These are phyloP conservation scores for Craterocephalus amniculus DNA, from an alignment of 2,797 vertebrate genomes.

Conservation along the genomic window DNA sequence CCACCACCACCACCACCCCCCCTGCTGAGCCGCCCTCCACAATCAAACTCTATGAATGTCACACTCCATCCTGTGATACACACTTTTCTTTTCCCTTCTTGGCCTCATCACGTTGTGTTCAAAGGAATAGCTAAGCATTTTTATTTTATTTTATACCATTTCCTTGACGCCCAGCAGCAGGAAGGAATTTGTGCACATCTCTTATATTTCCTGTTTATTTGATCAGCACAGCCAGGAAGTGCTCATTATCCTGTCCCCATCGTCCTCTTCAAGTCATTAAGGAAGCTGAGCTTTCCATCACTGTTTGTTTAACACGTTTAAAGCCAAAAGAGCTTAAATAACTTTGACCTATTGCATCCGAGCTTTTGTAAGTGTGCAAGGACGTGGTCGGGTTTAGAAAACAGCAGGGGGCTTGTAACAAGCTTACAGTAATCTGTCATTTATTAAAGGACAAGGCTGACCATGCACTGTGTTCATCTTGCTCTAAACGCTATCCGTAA, in stretches of 20 bases:
- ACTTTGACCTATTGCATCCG: slow-evolving; percentile 5
- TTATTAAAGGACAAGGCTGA: slow-evolving; percentile 1
- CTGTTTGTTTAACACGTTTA: slow-evolving; percentile 20
- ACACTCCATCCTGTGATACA: slow-evolving; percentile 35
- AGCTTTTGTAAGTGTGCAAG: slow-evolving; percentile 12
- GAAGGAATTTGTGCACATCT: slow-evolving; percentile 43
- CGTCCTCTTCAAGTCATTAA: slow-evolving; percentile 35
- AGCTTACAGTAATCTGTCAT: slow-evolving; percentile 51
- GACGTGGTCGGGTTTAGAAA: slow-evolving; percentile 22
- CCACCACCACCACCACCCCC: no score
- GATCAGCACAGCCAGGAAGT: slow-evolving; percentile 36
- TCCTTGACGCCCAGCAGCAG: slow-evolving; percentile 38
- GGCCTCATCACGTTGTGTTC: slow-evolving; percentile 61
- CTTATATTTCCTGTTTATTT: slow-evolving; percentile 48
- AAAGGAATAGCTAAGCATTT: slow-evolving; percentile 52
- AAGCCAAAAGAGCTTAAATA: slow-evolving; percentile 11
- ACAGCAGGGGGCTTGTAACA: slow-evolving; percentile 36
- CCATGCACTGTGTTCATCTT: neutral
- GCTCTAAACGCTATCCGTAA: neutral
- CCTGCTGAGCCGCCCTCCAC: slow-evolving; percentile 22
- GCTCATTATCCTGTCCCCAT: slow-evolving; percentile 42
- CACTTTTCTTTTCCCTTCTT: slow-evolving; percentile 10
- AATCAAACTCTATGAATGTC: slow-evolving; percentile 52
- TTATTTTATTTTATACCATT: slow-evolving; percentile 46
- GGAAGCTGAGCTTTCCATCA: slow-evolving; percentile 26